Evolutionary conservation across 2,797 vertebrate species (phyloP).

Genomic region (Chloroceryle inda): DNA sequence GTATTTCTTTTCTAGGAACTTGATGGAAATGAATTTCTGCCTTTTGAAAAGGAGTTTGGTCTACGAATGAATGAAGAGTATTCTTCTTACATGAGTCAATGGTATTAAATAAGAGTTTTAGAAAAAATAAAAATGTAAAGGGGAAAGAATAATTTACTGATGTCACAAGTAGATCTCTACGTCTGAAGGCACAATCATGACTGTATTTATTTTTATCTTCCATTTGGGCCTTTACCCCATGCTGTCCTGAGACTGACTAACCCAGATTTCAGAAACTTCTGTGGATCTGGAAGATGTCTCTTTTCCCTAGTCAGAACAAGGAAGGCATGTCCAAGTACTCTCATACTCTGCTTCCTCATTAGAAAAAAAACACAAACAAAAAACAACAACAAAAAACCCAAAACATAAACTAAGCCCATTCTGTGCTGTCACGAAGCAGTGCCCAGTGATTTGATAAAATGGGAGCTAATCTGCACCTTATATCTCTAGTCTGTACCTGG

Average conservation of each 20-base stretch:
- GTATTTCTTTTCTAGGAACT: constrained; percentile 70
- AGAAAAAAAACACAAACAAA: background rate
- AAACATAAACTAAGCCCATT: background rate
- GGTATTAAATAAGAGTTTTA: constrained; percentile 66
- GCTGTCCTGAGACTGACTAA: background rate
- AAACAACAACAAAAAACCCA: background rate
- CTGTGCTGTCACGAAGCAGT: background rate
- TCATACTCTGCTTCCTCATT: background rate
- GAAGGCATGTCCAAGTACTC: background rate
- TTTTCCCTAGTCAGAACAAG: background rate
- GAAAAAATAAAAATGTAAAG: background rate
- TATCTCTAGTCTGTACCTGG: background rate
- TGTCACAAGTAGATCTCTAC: background rate
- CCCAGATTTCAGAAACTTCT: background rate
- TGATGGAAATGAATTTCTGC: constrained; percentile 67
- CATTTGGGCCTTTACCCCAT: background rate
- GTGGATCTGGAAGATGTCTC: background rate
- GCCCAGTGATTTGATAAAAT: background rate
- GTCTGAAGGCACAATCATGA: background rate
- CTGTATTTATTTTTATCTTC: background rate
- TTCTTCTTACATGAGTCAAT: constrained; percentile 32
- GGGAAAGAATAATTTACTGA: background rate
- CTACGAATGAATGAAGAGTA: background rate
- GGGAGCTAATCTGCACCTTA: background rate
- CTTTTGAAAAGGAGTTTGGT: constrained; percentile 32